Evolutionary conservation across 2,888 invertebrate species (phyloP), one percentile per base, ranked within the genome.

Genomic region (Calliphora vomitoria): DNA sequence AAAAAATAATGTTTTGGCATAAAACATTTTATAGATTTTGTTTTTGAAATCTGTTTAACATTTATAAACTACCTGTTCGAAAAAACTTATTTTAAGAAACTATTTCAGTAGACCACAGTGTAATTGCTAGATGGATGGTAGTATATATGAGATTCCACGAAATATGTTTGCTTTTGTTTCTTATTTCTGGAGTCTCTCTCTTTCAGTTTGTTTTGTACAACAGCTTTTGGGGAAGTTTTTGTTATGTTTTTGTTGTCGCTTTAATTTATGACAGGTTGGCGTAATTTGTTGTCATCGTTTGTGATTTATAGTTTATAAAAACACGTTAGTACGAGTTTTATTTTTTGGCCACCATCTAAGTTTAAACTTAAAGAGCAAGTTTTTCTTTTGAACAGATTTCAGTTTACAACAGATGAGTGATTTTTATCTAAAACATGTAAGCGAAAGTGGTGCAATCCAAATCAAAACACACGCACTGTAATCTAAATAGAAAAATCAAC

Each of bases 241-340:
- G 25, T 38, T 18, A 60, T 47, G 41, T 55, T 31, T 47, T 71
- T 76, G 20, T 62, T 44, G 60, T 79, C 74, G 15, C 75, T 85
- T 71, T 87, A 82, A 87, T 87, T 84, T 87, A 87, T 87, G 87
- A 82, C 82, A 82, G 53, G 53, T 76, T 78, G 62, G 68, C 64
- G 87, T 85, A 85, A 87, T 87, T 84, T 87, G 72, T 78, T 87
- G 87, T 85, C 84, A 84, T 87, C 78, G 74, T 74, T 85, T 81
- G 87, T 84, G 81, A 87, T 81, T 84, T 84, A 85, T 87, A 62
- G 53, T 41, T 68, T 64, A 72, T 69, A 53, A n/a, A 75, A 87
- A 78, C 83, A 78, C 62, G 78, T 82, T 79, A 58, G 66, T 68
- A 74, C 20, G 53, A 62, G 15, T 58, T 76, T 38, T 64, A 3